Evolutionary conservation across 2,888 invertebrate genomes (phyloP), one percentile per base, ranked within the genome.

Genomic region (Coleophora deauratella): DNA sequence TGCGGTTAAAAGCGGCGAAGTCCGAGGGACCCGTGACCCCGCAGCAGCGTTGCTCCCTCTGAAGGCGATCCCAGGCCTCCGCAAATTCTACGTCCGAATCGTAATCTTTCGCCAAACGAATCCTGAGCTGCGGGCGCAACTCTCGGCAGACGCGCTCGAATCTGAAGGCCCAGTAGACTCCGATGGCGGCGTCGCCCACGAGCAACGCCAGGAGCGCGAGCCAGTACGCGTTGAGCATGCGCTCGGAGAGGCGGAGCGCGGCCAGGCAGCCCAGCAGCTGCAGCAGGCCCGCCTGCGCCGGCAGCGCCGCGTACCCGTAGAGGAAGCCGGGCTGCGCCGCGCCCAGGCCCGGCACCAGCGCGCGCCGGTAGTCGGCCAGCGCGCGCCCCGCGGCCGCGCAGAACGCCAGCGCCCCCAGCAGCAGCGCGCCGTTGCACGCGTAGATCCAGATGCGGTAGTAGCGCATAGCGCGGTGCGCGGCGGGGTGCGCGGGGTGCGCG

Each of bases 371-470:
- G 77, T 93, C 93, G 45, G 90, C 87, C 43, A 93, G 87, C 37
- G 91, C 91, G 63, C 90, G 88, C 41, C 90, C 90, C 54, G 93
- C 93, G 55, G 93, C 92, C 54, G 91, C 91, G 65, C 91, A 90
- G 74, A 94, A 93, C 46, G 93, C 92, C 55, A 94, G 84, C 68
- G 94, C 93, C 71, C 93, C 93, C 62, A 93, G 90, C 78, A 95
- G 87, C 77, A 95, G 88, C 65, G 93, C 94, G 81, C 93, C 91
- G 88, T 95, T 95, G 91, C 94, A 95, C 76, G 94, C 93, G 89
- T 95, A 95, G 76, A 95, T 95, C 95, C 95, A 95, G 79, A 95
- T 91, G 86, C 94, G 92, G 86, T 94, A 93, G 88, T 93, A 93
- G 89, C 93, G 87, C 80, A 89, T 88, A 73, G 88, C 88, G 86